Evolutionary conservation across 1,140 invertebrate genomes (phyloP).

Genomic region (Asbolus verrucosus): DNA sequence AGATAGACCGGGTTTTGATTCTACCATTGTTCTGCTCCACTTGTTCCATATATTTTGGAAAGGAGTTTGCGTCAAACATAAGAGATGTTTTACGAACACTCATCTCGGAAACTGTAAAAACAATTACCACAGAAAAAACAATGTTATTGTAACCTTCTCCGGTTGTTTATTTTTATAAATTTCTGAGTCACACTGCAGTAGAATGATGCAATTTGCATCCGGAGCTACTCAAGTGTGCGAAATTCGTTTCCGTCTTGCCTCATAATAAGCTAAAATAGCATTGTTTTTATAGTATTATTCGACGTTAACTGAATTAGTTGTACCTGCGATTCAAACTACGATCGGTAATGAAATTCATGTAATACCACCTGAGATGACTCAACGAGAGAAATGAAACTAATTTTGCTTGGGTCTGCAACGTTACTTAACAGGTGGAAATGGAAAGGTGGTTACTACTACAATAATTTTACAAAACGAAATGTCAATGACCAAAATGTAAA

Average conservation of each 20-base stretch:
- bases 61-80: not conserved
- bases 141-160: slow-evolving; percentile 32
- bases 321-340: not conserved
- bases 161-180: slow-evolving; percentile 26
- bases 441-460: slow-evolving; percentile 10
- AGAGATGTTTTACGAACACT: not conserved
- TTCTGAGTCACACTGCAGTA: slow-evolving; percentile 9
- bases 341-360: slow-evolving; percentile 25
- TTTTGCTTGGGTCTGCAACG: not conserved
- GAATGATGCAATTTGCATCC: slow-evolving; percentile 33
- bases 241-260: slow-evolving; percentile 34
- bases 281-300: not conserved
- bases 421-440: slow-evolving; percentile 27
- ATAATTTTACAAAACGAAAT: not conserved
- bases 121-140: slow-evolving; percentile 6
- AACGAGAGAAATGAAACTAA: not conserved
- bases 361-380: slow-evolving; percentile 6
- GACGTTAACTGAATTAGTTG: slow-evolving; percentile 11
- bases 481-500: slow-evolving; percentile 36
- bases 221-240: slow-evolving; percentile 27
- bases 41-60: not conserved
- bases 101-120: not conserved
- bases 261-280: slow-evolving; percentile 13
- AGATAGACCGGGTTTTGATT: slow-evolving; percentile 2
- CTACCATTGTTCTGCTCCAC: slow-evolving; percentile 12